Evolutionary conservation across 2,888 invertebrate genomes (phyloP).

Genomic region (Galerucella pusilla): DNA sequence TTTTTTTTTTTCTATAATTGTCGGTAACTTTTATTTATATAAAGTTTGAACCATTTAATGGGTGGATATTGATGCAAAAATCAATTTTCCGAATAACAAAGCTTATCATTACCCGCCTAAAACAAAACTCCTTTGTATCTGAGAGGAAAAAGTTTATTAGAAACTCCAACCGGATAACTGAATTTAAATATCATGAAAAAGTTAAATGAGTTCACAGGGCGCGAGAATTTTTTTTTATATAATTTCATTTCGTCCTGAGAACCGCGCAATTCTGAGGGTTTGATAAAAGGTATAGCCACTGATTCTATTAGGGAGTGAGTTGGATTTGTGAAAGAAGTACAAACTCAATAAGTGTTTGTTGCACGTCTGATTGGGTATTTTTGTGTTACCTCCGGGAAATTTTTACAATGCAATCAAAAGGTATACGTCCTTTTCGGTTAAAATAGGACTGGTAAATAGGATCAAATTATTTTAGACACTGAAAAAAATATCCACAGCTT

Average conservation of each 20-base stretch:
- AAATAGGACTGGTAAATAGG: constrained; percentile 47
- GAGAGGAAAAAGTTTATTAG: constrained; percentile 27
- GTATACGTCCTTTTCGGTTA: constrained; percentile 55
- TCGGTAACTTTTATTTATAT: no score
- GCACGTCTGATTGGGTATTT: constrained; percentile 66
- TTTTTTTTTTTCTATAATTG: no score
- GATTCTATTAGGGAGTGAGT: constrained; percentile 62
- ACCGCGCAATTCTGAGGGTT: constrained; percentile 51
- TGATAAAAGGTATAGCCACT: constrained; percentile 54
- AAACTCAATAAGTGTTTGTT: constrained; percentile 66
- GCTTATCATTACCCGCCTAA: constrained; percentile 23
- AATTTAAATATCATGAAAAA: constrained; percentile 34
- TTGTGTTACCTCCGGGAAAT: constrained; percentile 64
- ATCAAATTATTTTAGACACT: constrained; percentile 41
- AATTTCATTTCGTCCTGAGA: constrained; percentile 44
- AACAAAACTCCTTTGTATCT: constrained; percentile 33
- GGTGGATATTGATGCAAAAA: constrained; percentile 18
- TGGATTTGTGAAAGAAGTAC: constrained; percentile 60
- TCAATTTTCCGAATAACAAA: constrained; percentile 29
- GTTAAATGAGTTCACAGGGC: constrained; percentile 34
- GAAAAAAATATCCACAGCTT: no score
- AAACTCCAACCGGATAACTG: constrained; percentile 31
- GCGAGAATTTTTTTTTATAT: constrained; percentile 28
- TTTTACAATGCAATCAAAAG: constrained; percentile 65
- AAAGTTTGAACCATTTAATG: neutral